These are phyloP conservation scores for Steinernema scapterisci DNA, from an alignment of 2,888 invertebrate genomes.

Conservation along the genomic window DNA sequence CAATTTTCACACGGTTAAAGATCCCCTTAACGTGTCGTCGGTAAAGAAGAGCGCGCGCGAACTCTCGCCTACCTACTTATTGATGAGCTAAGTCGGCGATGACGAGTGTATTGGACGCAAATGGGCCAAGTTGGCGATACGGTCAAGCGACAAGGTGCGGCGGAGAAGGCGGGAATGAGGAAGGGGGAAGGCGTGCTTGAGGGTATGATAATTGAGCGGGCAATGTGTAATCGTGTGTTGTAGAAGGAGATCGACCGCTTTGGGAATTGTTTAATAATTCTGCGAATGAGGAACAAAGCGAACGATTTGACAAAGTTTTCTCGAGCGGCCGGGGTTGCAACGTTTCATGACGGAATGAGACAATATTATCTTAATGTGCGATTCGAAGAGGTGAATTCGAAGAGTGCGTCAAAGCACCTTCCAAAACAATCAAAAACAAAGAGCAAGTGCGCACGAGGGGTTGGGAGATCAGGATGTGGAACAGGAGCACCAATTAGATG, in stretches of 20 bases:
- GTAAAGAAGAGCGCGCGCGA: constrained; percentile 28
- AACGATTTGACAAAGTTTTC: constrained; percentile 17
- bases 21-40: constrained; percentile 32
- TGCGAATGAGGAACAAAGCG: neutral
- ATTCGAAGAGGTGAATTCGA: neutral
- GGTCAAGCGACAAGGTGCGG: neutral
- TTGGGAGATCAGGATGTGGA: neutral
- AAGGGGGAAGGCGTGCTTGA: neutral
- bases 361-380: constrained; percentile 10
- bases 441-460: neutral
- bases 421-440: neutral
- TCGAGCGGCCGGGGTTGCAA: neutral
- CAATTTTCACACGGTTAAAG: constrained; percentile 32
- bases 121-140: too few species aligned
- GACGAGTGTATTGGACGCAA: too few species aligned
- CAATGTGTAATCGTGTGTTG: too few species aligned
- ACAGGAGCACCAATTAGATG: constrained; percentile 6
- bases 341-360: constrained; percentile 20
- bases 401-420: neutral
- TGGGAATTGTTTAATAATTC: constrained; percentile 15
- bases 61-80: constrained; percentile 33
- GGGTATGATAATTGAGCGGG: too few species aligned
- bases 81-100: constrained; percentile 24
- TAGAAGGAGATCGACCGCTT: neutral
- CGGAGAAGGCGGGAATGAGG: neutral